phyloP scores from a whole-genome alignment of 2,888 invertebrate species.

The Allophyes oxyacanthae region DNA sequence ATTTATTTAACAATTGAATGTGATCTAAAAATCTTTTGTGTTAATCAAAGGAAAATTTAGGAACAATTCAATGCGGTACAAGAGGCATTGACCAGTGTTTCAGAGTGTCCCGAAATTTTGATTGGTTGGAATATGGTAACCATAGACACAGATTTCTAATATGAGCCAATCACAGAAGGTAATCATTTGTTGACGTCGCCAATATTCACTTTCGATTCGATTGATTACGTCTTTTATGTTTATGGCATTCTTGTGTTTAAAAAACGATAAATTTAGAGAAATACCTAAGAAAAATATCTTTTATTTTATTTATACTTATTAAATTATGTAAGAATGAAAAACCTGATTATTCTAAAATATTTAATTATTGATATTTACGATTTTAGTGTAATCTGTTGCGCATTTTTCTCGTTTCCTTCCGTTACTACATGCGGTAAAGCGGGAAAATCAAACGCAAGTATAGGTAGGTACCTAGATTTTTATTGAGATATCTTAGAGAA shows the following conservation, averaged over 20 bases:
- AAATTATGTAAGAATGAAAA: no score
- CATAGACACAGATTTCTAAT: slow-evolving; percentile 26
- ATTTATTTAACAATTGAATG: background rate
- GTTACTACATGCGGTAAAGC: no score
- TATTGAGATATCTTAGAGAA: no score
- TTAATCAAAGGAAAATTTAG: slow-evolving; percentile 12
- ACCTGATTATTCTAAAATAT: no score
- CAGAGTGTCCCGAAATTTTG: slow-evolving; percentile 3
- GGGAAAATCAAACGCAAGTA: no score
- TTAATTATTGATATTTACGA: no score
- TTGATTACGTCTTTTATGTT: background rate
- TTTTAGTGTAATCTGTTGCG: slow-evolving; percentile 1
- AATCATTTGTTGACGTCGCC: slow-evolving; percentile 47
- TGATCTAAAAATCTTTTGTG: background rate
- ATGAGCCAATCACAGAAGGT: slow-evolving; percentile 37
- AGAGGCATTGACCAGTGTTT: slow-evolving; percentile 14
- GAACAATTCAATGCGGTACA: slow-evolving; percentile 21
- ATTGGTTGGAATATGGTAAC: slow-evolving; percentile 26
- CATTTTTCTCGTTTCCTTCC: slow-evolving; percentile 4
- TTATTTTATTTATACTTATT: no score
- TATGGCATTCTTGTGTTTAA: background rate
- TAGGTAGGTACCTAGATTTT: no score
- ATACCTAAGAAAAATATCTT: no score
- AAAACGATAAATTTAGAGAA: no score
- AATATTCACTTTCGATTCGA: slow-evolving; percentile 24